phyloP scores from a whole-genome alignment of 2,888 invertebrate species.

The Machimus atricapillus region DNA sequence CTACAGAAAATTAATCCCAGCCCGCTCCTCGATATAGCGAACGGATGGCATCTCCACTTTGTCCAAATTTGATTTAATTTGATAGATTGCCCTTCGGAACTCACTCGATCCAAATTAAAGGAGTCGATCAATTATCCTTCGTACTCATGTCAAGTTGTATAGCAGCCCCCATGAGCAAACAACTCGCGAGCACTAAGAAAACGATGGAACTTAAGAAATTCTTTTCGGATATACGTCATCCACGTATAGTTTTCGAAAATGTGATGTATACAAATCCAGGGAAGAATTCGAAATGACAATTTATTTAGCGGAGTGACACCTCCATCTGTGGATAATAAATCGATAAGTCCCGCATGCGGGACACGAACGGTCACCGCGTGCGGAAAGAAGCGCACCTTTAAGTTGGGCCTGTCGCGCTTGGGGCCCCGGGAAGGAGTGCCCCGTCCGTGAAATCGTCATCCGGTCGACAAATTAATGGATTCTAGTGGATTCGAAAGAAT shows the following conservation, averaged over 20 bases:
- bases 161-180: neutral
- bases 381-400: neutral
- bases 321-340: neutral
- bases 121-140: constrained; percentile 23
- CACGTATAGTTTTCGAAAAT: neutral
- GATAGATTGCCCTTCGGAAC: neutral
- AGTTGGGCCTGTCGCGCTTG: neutral
- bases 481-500: neutral
- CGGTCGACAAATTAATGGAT: constrained; percentile 5
- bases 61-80: constrained; percentile 8
- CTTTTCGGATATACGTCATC: neutral
- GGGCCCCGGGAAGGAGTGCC: constrained; percentile 1
- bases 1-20: neutral
- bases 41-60: neutral
- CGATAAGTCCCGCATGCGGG: neutral
- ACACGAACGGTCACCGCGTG: neutral
- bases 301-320: constrained; percentile 16
- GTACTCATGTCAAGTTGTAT: neutral
- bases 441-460: constrained; percentile 21
- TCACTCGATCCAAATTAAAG: neutral
- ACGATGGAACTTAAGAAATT: neutral
- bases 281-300: constrained; percentile 1
- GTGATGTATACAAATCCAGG: neutral
- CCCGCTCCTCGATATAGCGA: neutral
- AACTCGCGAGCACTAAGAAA: neutral